Evolutionary conservation across 2,888 invertebrate species (phyloP), one percentile per base, ranked within the genome.

Genomic region (Coelogynopora nodosa): DNA sequence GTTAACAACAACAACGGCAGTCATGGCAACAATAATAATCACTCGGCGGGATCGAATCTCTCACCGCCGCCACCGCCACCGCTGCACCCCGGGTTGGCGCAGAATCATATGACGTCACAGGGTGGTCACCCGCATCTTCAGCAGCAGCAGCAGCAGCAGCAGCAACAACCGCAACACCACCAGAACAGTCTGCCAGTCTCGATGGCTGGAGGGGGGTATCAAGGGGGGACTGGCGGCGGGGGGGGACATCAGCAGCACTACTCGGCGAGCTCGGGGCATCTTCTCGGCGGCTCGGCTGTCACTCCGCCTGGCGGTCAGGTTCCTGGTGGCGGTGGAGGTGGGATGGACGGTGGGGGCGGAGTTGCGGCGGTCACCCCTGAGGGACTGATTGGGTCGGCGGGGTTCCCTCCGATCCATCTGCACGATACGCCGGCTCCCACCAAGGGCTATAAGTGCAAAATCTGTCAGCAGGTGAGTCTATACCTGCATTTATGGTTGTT

Each of bases 391-490:
- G 74, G 74, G 23, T 26, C 74, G 5, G 74, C 18, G 2, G 74
- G 74, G 2, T n/a, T 74, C 18, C 18, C 49, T 5, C 5, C 49
- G 49, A n/a, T 74, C 27, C 74, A 13, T 10, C 18, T 74, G 18
- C 74, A 74, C 23, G 74, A 74, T 26, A 74, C 74, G 5, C 74
- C 85, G 28, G 85, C 85, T 1, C 85, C 85, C 18, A 85, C 85
- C 13, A 85, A 85, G 26, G 85, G 85, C 67, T 85, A 85, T 67
- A 85, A 85, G 74, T 85, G 85, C 30, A 85, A 85, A 67, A 85
- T 85, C 28, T 85, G 85, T 74, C 85, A 85, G 67, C 85, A 85
- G 31, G 85, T 85, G n/a, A 67, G 85, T n/a, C n/a, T n/a, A n/a
- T n/a, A n/a, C n/a, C n/a, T n/a, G n/a, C n/a, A n/a, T n/a, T n/a